Conservation (phyloP, 2,888 invertebrate genomes). For the Anodontia alba region DNA sequence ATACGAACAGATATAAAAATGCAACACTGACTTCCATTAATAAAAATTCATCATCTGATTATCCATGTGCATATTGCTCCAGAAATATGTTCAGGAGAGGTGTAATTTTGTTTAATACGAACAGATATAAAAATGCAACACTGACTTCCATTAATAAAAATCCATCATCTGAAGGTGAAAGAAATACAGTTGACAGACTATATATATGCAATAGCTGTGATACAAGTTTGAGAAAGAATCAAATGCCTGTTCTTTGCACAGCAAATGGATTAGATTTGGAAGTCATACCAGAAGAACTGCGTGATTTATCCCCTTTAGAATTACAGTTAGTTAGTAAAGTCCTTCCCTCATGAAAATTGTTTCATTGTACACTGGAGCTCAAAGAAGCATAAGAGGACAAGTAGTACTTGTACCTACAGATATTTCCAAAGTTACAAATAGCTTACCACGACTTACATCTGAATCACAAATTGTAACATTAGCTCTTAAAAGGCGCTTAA, state of each 20-base stretch:
- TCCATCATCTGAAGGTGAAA: background rate
- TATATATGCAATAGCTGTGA: constrained; percentile 34
- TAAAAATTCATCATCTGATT: background rate
- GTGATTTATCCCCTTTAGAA: constrained; percentile 30
- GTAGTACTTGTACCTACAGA: constrained; percentile 39
- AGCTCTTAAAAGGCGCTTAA: constrained; percentile 40
- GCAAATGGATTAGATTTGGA: constrained; percentile 28
- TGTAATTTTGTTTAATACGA: background rate
- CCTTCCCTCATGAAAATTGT: constrained; percentile 35
- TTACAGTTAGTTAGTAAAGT: constrained; percentile 30
- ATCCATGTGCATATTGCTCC: background rate
- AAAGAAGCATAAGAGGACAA: constrained; percentile 31
- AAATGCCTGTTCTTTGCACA: constrained; percentile 7
- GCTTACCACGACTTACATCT: constrained; percentile 32
- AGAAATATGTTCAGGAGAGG: background rate
- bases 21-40: background rate
- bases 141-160: background rate
- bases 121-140: constrained; percentile 1
- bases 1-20: background rate
- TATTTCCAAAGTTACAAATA: constrained; percentile 33
- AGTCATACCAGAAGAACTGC: constrained; percentile 14
- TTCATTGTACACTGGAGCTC: constrained; percentile 33
- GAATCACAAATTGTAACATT: constrained; percentile 32
- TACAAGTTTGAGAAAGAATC: constrained; percentile 19
- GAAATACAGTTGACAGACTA: background rate